A percentile compares a stretch with the other conserved stretches of the same genome.
Conservation (phyloP, 2,113 vertebrate genomes). For the Halichoeres trimaculatus region DNA sequence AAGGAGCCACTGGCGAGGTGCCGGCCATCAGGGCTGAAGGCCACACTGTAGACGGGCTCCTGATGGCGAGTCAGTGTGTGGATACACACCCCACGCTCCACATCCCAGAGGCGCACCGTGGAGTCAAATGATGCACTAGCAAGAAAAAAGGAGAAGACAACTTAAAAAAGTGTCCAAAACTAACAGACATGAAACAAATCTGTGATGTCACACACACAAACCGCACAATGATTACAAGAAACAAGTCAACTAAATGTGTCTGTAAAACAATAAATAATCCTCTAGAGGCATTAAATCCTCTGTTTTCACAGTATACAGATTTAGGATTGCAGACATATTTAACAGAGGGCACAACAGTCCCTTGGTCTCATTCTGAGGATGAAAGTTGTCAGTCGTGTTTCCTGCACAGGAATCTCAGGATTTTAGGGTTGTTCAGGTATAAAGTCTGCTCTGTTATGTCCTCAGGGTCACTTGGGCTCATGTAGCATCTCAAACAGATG, state of each 20-base stretch:
- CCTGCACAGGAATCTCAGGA: too few relatives aligned
- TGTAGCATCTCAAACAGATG: neutral
- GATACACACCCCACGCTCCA: slow-evolving; percentile 98
- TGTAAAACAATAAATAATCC: too few relatives aligned
- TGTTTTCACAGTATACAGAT: too few relatives aligned
- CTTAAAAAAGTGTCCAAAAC: neutral
- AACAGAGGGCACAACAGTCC: too few relatives aligned
- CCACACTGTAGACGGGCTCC: slow-evolving; percentile 99
- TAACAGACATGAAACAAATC: neutral
- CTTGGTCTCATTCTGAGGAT: too few relatives aligned
- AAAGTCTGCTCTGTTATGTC: neutral
- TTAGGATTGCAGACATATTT: too few relatives aligned
- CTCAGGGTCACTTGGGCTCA: neutral
- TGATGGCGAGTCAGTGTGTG: slow-evolving; percentile 99
- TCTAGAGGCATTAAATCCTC: too few relatives aligned
- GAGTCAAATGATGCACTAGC: slow-evolving; percentile 97
- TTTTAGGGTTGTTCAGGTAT: too few relatives aligned
- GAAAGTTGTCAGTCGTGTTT: too few relatives aligned
- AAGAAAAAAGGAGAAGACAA: neutral
- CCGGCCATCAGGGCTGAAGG: slow-evolving; percentile 98
- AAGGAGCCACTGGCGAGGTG: slow-evolving; percentile 99
- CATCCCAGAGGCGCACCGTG: slow-evolving; percentile 98
- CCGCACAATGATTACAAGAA: neutral
- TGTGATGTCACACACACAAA: neutral
- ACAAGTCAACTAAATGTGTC: too few relatives aligned